These are phyloP conservation scores for Cylindroiulus punctatus DNA, from an alignment of 2,888 invertebrate genomes.

Conservation along the genomic window DNA sequence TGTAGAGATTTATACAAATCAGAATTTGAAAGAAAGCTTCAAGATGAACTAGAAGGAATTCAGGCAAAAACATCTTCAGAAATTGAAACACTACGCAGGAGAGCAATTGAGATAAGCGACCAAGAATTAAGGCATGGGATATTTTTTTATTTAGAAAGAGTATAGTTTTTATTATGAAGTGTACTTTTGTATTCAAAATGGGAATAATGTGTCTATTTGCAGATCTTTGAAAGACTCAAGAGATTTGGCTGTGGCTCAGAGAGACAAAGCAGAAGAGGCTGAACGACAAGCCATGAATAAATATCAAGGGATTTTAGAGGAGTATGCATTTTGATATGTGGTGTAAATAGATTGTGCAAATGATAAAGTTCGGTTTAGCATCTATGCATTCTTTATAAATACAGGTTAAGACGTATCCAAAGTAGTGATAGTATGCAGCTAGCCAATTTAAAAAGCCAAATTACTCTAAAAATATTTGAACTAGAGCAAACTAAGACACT, in stretches of 20 bases:
- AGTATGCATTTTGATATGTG: conserved; percentile 44
- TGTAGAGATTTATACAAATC: conserved; percentile 57
- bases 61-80: conserved; percentile 56
- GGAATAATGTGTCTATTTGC: neutral
- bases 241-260: conserved; percentile 54
- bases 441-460: conserved; percentile 64
- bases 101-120: conserved; percentile 53
- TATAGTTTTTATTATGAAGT: neutral
- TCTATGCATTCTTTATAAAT: neutral
- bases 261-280: conserved; percentile 53
- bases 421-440: conserved; percentile 62
- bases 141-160: neutral
- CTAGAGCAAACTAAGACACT: conserved; percentile 64
- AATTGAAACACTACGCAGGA: conserved; percentile 54
- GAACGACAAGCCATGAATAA: conserved; percentile 50
- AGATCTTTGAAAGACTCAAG: conserved; percentile 56
- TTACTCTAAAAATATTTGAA: conserved; percentile 66
- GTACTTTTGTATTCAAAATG: neutral
- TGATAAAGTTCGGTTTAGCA: neutral
- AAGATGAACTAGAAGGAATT: conserved; percentile 56
- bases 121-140: conserved; percentile 56
- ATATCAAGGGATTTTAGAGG: conserved; percentile 55
- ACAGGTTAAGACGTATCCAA: conserved; percentile 64
- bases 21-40: conserved; percentile 58
- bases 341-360: neutral